Percentiles rank a stretch among this genome's conserved stretches.
phyloP scores from a whole-genome alignment of 1,140 invertebrate genomes.

The Aphis craccivora region DNA sequence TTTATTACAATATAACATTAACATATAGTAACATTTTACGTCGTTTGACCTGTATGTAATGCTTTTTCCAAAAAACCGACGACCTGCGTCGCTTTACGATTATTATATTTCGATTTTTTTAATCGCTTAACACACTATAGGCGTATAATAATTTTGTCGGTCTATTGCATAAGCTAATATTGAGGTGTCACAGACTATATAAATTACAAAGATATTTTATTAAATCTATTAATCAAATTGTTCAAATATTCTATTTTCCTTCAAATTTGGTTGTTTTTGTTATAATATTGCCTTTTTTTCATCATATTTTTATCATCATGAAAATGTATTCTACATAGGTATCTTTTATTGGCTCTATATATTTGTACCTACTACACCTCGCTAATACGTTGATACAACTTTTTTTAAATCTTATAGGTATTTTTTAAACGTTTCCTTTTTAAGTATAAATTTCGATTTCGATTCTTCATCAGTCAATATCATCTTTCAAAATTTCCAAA shows the following conservation, averaged over 20 bases:
- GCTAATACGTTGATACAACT: no score
- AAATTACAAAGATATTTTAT: neutral
- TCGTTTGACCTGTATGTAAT: neutral
- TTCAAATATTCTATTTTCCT: neutral
- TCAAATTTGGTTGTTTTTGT: neutral
- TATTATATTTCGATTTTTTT: neutral
- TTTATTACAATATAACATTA: no score
- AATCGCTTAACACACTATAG: neutral
- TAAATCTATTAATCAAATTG: neutral
- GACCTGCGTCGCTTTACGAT: neutral
- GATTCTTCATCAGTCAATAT: neutral
- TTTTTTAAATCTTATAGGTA: neutral
- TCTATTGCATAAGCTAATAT: neutral
- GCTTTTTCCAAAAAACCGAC: neutral
- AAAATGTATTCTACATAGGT: neutral
- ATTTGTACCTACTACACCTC: neutral
- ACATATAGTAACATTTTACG: neutral
- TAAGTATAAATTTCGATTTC: no score
- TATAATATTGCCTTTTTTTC: neutral
- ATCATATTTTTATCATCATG: neutral
- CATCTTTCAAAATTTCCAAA: neutral
- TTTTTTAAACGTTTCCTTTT: neutral
- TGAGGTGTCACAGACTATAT: neutral
- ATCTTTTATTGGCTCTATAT: neutral
- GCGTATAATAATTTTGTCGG: neutral